Base-by-base conservation (phyloP, 2,797 vertebrate genomes). In the Eospalax fontanierii region DNA sequence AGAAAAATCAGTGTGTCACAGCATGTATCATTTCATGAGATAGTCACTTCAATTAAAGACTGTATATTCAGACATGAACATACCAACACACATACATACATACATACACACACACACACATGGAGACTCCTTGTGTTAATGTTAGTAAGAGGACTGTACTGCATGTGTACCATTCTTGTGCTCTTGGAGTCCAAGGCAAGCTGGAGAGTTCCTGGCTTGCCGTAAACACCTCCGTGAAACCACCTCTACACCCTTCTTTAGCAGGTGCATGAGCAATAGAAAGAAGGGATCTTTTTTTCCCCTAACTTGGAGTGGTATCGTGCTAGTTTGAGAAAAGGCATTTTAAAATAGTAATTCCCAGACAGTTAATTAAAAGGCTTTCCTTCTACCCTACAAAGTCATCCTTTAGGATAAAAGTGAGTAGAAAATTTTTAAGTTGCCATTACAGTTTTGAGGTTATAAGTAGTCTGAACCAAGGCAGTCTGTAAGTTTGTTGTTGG, bases 131-230 rank as follows among this genome's bases (percentile, higher is more conserved):
- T 90, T 70, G 35, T 89, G 50, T 76, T 85, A 35, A 82, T 43
- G 18, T 89, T 76, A 79, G 26, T 18, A 76, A 90, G 30, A 75
- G 59, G 15, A 92, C 57, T 84, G 33, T 70, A 94, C 0, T 73
- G 54, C 76, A 54, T 40, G 4, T 82, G 90, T 81, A 81, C 33
- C 63, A 70, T n/a, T 63, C 46, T 83, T 76, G 54, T 87, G 59
- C 87, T 93, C 70, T 91, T 54, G 33, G 33, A 96, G 89, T 63
- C 50, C 80, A 98, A 87, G 15, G 21, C 93, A 88, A 98, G 86
- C n/a, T 65, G 90, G 66, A 87, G 75, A 71, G 68, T 88, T 95
- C 95, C 96, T 83, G 2, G 38, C 95, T 97, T 80, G 94, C 97
- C 97, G 73, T 66, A 88, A 90, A 85, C 26, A 70, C 33, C 24